Evolutionary conservation across 2,113 vertebrate genomes (phyloP), one percentile per base, ranked within the genome.

Genomic region (Rhinoptilus africanus): DNA sequence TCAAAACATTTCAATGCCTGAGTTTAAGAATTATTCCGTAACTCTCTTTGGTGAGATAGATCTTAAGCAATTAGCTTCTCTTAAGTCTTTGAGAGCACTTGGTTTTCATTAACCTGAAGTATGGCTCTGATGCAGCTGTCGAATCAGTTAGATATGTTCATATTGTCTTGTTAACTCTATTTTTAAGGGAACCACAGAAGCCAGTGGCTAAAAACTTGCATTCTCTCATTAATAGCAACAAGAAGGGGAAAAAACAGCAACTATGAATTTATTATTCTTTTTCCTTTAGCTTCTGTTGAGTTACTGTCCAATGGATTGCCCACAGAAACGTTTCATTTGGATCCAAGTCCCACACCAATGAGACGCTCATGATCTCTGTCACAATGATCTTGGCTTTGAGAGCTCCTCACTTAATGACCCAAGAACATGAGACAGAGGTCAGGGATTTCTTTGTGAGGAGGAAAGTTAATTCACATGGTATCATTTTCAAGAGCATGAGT

Each of bases 1-100:
- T 96, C 92, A 92, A 96, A 97, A 93, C 91, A 96, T 88, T 96
- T 97, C 91, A 89, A 79, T 93, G 85, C 45, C n/a, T 19, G 66
- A 91, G 77, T 93, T 96, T 87, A 54, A 92, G 92, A 93, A 77
- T 47, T 48, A 68, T 41, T 34, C 60, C 88, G 28, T 85, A 93
- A 92, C 76, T 93, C 72, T 60, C 73, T 95, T 92, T 93, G 92
- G 51, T 93, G 91, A 93, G 96, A 16, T 19, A 64, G 35, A 82
- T 71, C 78, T 73, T 79, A 89, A 57, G 92, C 89, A 72, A 69
- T 16, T 73, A 27, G 18, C 45, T 89, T 89, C 82, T 91, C 91
- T 91, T 94, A 88, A 91, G 93, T 94, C 93, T 86, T 35, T n/a
- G 95, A 63, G 92, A 85, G 57, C 76, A 63, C 93, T 96, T 97